phyloP scores from a whole-genome alignment of 2,113 vertebrate genomes.

The Aegypius monachus region DNA sequence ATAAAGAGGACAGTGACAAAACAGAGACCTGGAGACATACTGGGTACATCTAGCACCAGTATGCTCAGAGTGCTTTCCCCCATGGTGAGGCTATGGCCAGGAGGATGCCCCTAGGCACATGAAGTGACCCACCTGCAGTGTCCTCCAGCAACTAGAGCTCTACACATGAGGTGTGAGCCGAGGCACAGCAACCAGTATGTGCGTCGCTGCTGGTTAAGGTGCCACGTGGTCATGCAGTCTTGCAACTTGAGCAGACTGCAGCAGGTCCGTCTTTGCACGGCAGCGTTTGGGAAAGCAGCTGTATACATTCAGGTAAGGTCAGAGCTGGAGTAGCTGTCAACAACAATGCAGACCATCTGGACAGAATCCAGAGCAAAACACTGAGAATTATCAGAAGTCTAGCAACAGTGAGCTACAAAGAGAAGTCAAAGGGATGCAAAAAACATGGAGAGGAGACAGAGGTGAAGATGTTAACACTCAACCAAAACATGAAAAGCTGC shows the following conservation, averaged over 20 bases:
- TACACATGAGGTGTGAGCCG: background rate
- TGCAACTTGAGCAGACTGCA: background rate
- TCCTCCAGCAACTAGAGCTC: background rate
- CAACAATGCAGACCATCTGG: background rate
- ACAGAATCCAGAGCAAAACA: background rate
- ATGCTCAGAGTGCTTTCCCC: background rate
- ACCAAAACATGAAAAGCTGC: background rate
- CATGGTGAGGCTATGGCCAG: accelerated
- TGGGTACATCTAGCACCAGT: no score
- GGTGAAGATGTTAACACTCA: background rate
- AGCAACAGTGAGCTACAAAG: background rate
- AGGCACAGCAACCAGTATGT: accelerated
- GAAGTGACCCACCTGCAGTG: background rate
- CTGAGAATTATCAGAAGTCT: background rate
- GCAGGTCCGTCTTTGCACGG: background rate
- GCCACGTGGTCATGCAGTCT: accelerated
- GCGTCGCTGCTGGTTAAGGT: background rate
- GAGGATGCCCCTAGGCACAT: background rate
- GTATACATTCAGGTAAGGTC: background rate
- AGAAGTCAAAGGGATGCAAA: background rate
- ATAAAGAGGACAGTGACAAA: background rate
- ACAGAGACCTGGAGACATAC: background rate
- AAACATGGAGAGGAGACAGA: background rate
- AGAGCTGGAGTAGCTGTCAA: background rate
- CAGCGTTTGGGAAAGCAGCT: background rate